Percentiles rank a stretch among this genome's conserved stretches.
phyloP scores from a whole-genome alignment of 2,113 vertebrate genomes.

The Aegotheles bennettii region DNA sequence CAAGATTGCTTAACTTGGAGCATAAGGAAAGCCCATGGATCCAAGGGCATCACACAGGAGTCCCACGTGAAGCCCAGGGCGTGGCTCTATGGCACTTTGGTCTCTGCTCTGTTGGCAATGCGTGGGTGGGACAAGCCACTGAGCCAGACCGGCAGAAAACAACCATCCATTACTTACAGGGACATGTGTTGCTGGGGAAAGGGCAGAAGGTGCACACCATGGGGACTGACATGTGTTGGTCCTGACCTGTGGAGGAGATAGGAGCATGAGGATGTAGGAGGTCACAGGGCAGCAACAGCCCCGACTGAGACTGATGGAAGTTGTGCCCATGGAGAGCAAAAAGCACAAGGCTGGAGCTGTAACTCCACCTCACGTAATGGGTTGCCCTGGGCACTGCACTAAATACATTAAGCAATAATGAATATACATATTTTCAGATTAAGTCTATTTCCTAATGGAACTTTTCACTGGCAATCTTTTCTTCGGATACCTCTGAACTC shows the following conservation, averaged over 20 bases:
- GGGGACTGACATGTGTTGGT: accelerated
- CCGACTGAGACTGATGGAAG: neutral
- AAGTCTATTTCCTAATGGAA: slow-evolving; percentile 22
- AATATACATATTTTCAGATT: slow-evolving; percentile 11
- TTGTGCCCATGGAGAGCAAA: neutral
- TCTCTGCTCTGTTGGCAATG: accelerated
- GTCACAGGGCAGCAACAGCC: neutral
- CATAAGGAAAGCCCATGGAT: neutral
- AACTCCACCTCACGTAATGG: neutral
- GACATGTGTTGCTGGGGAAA: neutral
- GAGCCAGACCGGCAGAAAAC: accelerated
- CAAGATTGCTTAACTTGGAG: neutral
- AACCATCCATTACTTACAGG: neutral
- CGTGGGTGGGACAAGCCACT: accelerated
- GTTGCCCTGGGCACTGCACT: neutral
- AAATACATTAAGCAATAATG: neutral
- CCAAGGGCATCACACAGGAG: neutral
- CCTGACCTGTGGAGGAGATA: neutral
- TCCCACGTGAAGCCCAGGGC: neutral
- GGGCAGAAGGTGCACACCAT: neutral
- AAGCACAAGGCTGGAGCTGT: neutral
- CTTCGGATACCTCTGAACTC: neutral
- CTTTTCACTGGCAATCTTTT: neutral
- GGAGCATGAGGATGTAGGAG: neutral
- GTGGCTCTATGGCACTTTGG: neutral